Evolutionary conservation across 2,113 vertebrate species (phyloP), one percentile per base, ranked within the genome.

Genomic region (Calidris pygmaea): DNA sequence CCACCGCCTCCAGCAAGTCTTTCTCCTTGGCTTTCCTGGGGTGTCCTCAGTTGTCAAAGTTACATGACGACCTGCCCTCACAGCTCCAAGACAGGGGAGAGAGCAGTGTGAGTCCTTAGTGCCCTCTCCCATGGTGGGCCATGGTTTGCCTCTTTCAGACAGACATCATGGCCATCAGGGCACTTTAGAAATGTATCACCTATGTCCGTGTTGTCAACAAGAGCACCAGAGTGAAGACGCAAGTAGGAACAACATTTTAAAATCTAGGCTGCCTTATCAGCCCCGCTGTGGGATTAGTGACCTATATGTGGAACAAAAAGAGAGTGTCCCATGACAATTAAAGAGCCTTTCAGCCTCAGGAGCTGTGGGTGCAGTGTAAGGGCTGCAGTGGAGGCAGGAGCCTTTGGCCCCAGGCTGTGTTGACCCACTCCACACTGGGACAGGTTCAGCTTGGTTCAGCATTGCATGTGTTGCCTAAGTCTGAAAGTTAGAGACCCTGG

Each of bases 341-440:
- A 67, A 56, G 35, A 81, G 6, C 13, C 34, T 71, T 63, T 85
- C 9, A 6, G 65, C 30, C 27, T 29, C 1, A 0, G n/a, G 67
- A 76, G 45, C 58, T 13, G 12, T 16, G 39, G 39, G 21, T 76
- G 58, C 8, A 39, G 50, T 43, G 21, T 4, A 56, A 58, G n/a
- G 39, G 14, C 27, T 45, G 32, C 37, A 29, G 17, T 23, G 39
- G 19, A 77, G 41, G 63, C 6, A 37, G 50, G 23, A 74, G 11
- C 19, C 1, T 47, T 45, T 12, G 7, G 9, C 26, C n/a, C 29
- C 50, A 70, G 59, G 41, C 62, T 63, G 22, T 24, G 43, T 1
- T 2, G 35, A 59, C 19, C 13, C 41, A 23, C 18, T 37, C 37
- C 1, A 0, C 2, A 1, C n/a, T 86, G 12, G 0, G 3, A 62